These are phyloP conservation scores for Plectrocnemia conspersa DNA, from an alignment of 1,140 invertebrate genomes.

Conservation along the genomic window DNA sequence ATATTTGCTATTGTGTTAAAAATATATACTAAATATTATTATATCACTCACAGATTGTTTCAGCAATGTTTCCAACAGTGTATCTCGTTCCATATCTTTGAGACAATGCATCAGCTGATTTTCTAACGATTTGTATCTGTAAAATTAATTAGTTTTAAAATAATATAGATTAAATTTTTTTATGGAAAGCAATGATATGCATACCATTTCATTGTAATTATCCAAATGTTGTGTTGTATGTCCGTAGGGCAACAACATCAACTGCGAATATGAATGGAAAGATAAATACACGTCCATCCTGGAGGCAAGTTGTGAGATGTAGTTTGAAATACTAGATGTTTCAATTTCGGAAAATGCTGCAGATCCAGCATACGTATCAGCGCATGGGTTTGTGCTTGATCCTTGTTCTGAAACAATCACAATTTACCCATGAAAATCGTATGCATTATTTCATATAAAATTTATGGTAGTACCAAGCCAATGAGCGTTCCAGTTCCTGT, in stretches of 20 bases:
- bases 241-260: constrained; percentile 56
- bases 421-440: constrained; percentile 46
- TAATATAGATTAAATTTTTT: background rate
- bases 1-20: background rate
- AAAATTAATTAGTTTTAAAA: constrained; percentile 18
- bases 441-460: constrained; percentile 26
- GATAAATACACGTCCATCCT: constrained; percentile 52
- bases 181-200: constrained; percentile 27
- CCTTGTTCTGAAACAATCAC: constrained; percentile 51
- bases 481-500: constrained; percentile 41
- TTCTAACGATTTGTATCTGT: constrained; percentile 52
- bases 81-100: constrained; percentile 48
- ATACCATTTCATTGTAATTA: constrained; percentile 57
- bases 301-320: constrained; percentile 41
- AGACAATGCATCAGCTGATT: constrained; percentile 49
- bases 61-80: constrained; percentile 51
- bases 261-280: constrained; percentile 59
- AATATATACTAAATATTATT: background rate
- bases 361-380: constrained; percentile 60
- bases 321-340: constrained; percentile 50
- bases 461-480: constrained; percentile 38
- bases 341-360: constrained; percentile 65
- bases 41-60: constrained; percentile 52
- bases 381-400: constrained; percentile 53
- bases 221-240: constrained; percentile 47